Evolutionary conservation across 2,113 vertebrate genomes (phyloP), one percentile per base, ranked within the genome.

Genomic region (Ptilonorhynchus violaceus): DNA sequence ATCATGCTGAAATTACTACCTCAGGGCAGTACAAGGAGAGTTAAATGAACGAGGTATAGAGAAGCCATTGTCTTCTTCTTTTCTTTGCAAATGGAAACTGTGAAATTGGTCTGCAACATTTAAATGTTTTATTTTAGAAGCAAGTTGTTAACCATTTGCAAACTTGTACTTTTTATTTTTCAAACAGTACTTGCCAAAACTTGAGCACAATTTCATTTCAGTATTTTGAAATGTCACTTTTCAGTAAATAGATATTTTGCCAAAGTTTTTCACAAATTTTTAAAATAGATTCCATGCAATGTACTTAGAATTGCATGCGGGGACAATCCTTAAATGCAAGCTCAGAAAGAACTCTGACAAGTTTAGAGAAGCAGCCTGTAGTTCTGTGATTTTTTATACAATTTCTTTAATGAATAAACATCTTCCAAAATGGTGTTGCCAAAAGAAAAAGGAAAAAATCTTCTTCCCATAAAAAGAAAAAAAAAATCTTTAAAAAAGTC

Each of bases 211-310:
- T 83, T 94, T 88, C 18, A 88, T 13, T 74, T 83, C 49, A 66
- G 50, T 49, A 22, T 59, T 88, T 86, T 69, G 63, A 97, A 97
- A 83, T 88, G 46, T 35, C 55, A 70, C 33, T 95, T 93, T 92
- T 86, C 59, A 92, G 59, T 74, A 70, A 91, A 80, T 28, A 73
- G 41, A 39, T 58, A 20, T 58, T 88, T 94, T 80, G 42, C 67
- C 25, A 55, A 86, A 84, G 46, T 31, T 18, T 73, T 93, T 83
- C 72, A 70, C 39, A 86, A 58, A 41, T 67, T 75, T 94, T 93
- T 81, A 44, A 90, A 94, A 93, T 55, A 94, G 64, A 84, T 93
- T 86, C 39, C 9, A 19, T 77, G 41, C 22, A 50, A 17, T 49
- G 23, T 56, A 67, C 46, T 92, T 35, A 8, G 76, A 93, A 93